These are phyloP conservation scores for Syngnathus rostellatus DNA, from an alignment of 2,797 vertebrate genomes.

Conservation along the genomic window DNA sequence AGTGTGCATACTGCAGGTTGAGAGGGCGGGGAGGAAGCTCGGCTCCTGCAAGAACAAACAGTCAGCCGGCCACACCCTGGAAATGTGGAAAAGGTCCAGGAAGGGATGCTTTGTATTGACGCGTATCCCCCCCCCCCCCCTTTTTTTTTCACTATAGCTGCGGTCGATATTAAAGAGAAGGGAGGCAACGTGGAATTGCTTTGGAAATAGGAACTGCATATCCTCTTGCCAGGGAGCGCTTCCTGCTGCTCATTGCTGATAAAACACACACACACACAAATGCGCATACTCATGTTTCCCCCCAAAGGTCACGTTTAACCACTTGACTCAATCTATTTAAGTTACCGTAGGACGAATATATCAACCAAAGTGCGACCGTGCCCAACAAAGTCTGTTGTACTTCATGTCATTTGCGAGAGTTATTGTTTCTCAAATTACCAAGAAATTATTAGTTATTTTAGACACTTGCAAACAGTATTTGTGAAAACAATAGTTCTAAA, in stretches of 20 bases:
- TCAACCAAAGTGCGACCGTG: background rate
- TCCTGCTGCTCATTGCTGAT: conserved; percentile 6
- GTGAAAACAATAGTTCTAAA: too few relatives aligned
- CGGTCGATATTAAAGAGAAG: background rate
- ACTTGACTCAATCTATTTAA: background rate
- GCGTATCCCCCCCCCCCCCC: too few relatives aligned
- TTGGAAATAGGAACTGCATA: background rate
- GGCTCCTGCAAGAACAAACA: background rate
- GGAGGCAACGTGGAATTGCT: background rate
- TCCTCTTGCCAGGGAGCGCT: background rate
- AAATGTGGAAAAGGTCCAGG: background rate
- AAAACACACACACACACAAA: background rate
- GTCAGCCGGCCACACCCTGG: background rate
- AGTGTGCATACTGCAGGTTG: background rate
- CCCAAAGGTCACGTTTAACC: conserved; percentile 1
- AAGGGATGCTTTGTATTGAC: background rate
- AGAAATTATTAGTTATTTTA: too few relatives aligned
- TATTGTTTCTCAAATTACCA: too few relatives aligned
- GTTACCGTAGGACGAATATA: background rate
- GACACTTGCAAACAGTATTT: too few relatives aligned
- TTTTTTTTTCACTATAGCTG: background rate
- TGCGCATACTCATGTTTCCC: background rate
- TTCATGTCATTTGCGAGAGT: too few relatives aligned
- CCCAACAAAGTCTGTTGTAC: too few relatives aligned
- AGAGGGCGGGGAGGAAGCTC: background rate